Base-by-base conservation (phyloP, 2,113 vertebrate genomes). In the Meriones unguiculatus region DNA sequence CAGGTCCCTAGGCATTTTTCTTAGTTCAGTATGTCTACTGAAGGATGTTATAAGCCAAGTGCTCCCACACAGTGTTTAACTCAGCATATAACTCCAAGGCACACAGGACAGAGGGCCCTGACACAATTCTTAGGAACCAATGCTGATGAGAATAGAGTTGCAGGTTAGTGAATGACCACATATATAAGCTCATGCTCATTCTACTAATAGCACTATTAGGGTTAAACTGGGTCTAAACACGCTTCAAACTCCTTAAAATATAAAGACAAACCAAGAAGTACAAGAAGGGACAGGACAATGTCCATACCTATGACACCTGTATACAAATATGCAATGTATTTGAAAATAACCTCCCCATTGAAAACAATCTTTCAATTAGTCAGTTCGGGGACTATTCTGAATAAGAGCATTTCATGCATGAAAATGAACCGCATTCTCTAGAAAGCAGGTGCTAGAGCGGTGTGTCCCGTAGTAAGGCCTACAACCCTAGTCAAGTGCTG, bases 1-100 rank as follows among this genome's bases (percentile, higher is more conserved):
- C 22, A 52, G 77, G 25, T 28, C 86, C 94, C 92, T 73, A 94
- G 54, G 7, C 70, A 52, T 59, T 95, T 65, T 82, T 69, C 86
- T 86, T 93, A 89, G 95, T 18, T 95, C 59, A 87, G 80, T 30
- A 89, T 67, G 46, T 93, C 75, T 94, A 92, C 67, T 73, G 64
- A 87, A 93, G 24, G n/a, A 25, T 59, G 67, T 94, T 28, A 7
- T 14, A 78, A 50, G 76, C 28, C 25, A 52, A 50, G 14, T 54
- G 77, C 54, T 50, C 54, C 30, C 77, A 80, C 77, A 80, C 7
- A 80, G 50, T 76, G 22, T 9, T 76, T 76, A 46, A 25, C n/a
- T 2, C n/a, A 46, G 38, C 77, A 77, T 12, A 52, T 75, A 75
- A 28, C 76, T 52, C 72, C 41, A 77, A 52, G 52, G 46, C 14